Percentiles rank a stretch among this genome's conserved stretches.
Evolutionary conservation across 2,888 invertebrate species (phyloP).

Genomic region (Dicyrtoma fusca): DNA sequence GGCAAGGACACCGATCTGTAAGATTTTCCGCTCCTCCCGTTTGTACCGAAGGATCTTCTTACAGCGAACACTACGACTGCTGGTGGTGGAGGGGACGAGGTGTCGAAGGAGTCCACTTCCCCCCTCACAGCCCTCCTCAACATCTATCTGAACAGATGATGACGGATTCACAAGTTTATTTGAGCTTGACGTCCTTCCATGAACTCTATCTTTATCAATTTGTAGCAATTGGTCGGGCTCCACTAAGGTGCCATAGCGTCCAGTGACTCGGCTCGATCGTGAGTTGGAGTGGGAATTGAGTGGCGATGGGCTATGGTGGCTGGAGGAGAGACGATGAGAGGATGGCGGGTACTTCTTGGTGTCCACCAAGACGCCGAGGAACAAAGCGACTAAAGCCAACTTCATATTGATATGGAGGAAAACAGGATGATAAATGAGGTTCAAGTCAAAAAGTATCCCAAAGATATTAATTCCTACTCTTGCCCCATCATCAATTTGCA

Average conservation of each 20-base stretch:
- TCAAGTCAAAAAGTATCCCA: not conserved
- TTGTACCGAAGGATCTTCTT: too few relatives aligned
- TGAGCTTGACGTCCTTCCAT: not conserved
- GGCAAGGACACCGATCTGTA: slow-evolving; percentile 69
- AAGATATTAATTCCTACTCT: slow-evolving; percentile 16
- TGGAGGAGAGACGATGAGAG: not conserved
- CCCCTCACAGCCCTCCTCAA: not conserved
- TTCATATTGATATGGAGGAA: slow-evolving; percentile 3
- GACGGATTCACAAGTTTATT: too few relatives aligned
- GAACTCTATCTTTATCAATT: too few relatives aligned
- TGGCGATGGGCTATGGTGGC: not conserved
- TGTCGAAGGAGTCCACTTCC: too few relatives aligned
- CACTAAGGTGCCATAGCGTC: too few relatives aligned
- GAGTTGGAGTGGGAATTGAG: too few relatives aligned
- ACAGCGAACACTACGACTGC: too few relatives aligned
- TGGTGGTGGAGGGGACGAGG: too few relatives aligned
- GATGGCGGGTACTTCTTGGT: not conserved
- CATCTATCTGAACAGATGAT: too few relatives aligned
- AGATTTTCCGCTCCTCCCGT: slow-evolving; percentile 57
- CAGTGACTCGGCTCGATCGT: too few relatives aligned
- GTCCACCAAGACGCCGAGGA: not conserved
- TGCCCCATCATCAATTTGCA: not conserved
- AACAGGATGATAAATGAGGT: too few relatives aligned
- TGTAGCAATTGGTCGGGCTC: not conserved
- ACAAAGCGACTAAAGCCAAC: slow-evolving; percentile 4